Evolutionary conservation across 2,888 invertebrate genomes (phyloP), one percentile per base, ranked within the genome.

Genomic region (Apodemia duryi): DNA sequence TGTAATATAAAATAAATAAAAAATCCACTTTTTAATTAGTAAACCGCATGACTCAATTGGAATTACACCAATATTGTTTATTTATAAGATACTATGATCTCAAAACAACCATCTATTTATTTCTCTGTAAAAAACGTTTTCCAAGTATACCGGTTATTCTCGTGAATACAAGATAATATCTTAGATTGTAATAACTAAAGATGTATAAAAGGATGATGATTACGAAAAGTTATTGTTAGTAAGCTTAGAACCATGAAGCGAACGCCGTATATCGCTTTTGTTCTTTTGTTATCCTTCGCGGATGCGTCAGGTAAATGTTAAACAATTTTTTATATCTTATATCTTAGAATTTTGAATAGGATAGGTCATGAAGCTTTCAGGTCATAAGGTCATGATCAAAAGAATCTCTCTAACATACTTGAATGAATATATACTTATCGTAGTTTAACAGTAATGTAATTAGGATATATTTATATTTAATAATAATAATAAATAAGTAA

Each of bases 241-340:
- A 6, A 57, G 57, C 57, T 57, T 57, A 32, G 29, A 29, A 32
- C 57, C 78, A 89, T 89, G 89, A 80, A 71, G 71, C 76, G 73
- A 74, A 71, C 80, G 74, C 72, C 77, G 77, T 79, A 77, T 69
- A 68, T 74, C 65, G 66, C 69, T 70, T 74, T 75, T 74, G 79
- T 72, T 65, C 69, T 76, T 68, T 54, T 73, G 54, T 49, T 79
- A 35, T 74, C 74, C 61, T 67, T 72, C 64, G 69, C 72, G 60
- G 69, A 75, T 67, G 74, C 76, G 5, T 65, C 75, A 71, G 78
- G 79, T 79, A 71, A 63, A 43, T 43, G 10, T 11, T 43, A 43
- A 43, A 43, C 11, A 2, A 43, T 11, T 43, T 43, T 43, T 43
- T 11, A 43, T 43, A 43, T 43, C 11, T 11, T 43, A 41, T 41